A percentile compares a stretch with the other conserved stretches of the same genome.
Evolutionary conservation across 1,140 invertebrate genomes (phyloP).

Genomic region (Aricia agestis): DNA sequence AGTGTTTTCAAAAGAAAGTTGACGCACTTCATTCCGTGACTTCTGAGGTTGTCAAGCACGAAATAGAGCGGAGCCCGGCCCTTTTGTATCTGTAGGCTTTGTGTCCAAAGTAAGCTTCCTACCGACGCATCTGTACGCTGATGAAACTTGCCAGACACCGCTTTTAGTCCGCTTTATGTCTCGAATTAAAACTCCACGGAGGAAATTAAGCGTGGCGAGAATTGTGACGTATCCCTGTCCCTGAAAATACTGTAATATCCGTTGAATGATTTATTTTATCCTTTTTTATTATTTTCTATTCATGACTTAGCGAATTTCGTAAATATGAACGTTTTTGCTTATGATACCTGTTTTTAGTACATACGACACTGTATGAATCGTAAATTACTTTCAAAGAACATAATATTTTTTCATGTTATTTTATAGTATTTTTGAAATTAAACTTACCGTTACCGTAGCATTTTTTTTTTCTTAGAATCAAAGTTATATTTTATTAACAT

Average conservation of each 20-base stretch:
- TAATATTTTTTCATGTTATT: too few species aligned
- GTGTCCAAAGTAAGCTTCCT: conserved; percentile 72
- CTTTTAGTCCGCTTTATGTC: conserved; percentile 70
- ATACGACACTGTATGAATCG: too few species aligned
- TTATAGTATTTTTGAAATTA: too few species aligned
- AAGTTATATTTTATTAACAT: too few species aligned
- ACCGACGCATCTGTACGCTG: conserved; percentile 67
- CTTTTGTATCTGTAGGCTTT: conserved; percentile 72
- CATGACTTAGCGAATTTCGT: too few species aligned
- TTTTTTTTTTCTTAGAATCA: too few species aligned
- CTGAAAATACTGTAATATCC: not conserved
- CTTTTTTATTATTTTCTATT: too few species aligned
- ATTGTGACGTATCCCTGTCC: conserved; percentile 26
- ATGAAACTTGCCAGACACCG: conserved; percentile 72
- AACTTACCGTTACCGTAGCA: too few species aligned
- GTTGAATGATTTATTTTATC: not conserved
- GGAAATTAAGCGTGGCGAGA: conserved; percentile 70
- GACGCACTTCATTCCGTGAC: conserved; percentile 48
- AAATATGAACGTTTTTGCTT: too few species aligned
- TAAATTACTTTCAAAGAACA: too few species aligned
- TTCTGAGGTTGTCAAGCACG: conserved; percentile 62
- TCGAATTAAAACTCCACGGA: conserved; percentile 71
- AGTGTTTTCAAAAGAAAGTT: conserved; percentile 11
- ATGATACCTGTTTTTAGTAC: too few species aligned
- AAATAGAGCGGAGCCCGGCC: conserved; percentile 63